Base-by-base conservation (phyloP, 1,140 invertebrate species). In the Orussus abietinus region DNA sequence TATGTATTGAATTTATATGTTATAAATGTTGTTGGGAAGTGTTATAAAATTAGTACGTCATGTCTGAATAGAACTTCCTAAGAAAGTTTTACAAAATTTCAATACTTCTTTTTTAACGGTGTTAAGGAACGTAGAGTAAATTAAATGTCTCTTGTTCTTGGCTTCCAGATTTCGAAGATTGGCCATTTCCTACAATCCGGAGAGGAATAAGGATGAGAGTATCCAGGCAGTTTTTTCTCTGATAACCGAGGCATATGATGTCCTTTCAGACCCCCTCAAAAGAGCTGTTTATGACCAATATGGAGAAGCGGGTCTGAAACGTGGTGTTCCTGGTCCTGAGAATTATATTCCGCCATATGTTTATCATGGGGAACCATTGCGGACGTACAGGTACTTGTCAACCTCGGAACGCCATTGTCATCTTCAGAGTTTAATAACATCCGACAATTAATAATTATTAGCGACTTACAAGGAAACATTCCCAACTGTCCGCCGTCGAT, bases 231-330 rank as follows among this genome's bases (percentile, higher is more conserved):
- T 62, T 38, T 77, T 77, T 51, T 33, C 47, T 30, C 46, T 70
- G 17, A 69, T 81, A 25, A 75, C 81, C 30, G 88, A 91, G 72
- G 88, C 89, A 6, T 92, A 86, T 59, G 88, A 92, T 57, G 83
- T 92, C 13, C 69, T 92, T 12, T 84, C 80, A 35, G 79, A 92
- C 66, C 75, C 83, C 37, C 65, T 80, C 35, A 73, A 61, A 39
- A 74, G 85, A 47, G 81, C 88, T n/a, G 77, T 95, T 21, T 96
- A 87, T 66, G 91, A 96, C 68, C 86, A 90, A 52, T 96, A 83
- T 62, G 92, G 92, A 0, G 90, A 92, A 69, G 84, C 87, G 53
- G 91, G 90, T 2, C 69, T 96, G 18, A 92, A 92, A 64, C 77
- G 77, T 45, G 86, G 87, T 1, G 75, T 85, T 1, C 77, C 80